Base-by-base conservation (phyloP, 1,140 invertebrate species). In the Atta cephalotes region DNA sequence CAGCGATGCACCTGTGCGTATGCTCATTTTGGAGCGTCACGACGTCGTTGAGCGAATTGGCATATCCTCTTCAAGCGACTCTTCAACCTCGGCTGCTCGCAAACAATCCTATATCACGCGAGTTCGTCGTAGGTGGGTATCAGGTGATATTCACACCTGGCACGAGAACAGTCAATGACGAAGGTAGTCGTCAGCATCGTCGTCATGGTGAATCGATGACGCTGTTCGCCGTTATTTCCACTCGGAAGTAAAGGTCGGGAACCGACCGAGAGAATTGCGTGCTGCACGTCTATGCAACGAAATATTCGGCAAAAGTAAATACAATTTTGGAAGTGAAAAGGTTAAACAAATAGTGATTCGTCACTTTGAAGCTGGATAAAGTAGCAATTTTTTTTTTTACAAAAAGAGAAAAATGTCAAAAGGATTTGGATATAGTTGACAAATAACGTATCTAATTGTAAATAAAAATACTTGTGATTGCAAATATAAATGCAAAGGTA, bases 201-300 rank as follows among this genome's bases (percentile, higher is more conserved):
- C 88, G 85, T 89, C 85, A 87, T 81, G 62, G 74, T 65, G 68
- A 90, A 89, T 90, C 88, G 35, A 90, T 89, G 89, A 90, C 85
- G 85, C 35, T 65, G 45, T 16, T 39, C 35, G 25, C n/a, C n/a
- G 25, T 25, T 63, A 70, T 14, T 56, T 31, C n/a, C 49, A 14
- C n/a, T 71, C 21, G 66, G 14, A 71, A 49, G 45, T 65, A 78
- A 49, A 71, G 66, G 79, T 81, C 79, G 79, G 66, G 12, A 81
- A 71, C 79, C 77, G 45, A n/a, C 66, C 16, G 77, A 78, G 25
- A 16, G 25, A 65, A 66, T 79, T 31, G 77, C 77, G 16, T 66
- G 76, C 10, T 65, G 10, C 58, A 49, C 21, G 16, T 39, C 63
- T 10, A 5, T 49, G 21, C 35, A 31, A 18, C 28, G 60, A 66